A percentile compares a stretch with the other conserved stretches of the same genome.
phyloP scores from a whole-genome alignment of 1,140 invertebrate species.

The Trialeurodes vaporariorum region DNA sequence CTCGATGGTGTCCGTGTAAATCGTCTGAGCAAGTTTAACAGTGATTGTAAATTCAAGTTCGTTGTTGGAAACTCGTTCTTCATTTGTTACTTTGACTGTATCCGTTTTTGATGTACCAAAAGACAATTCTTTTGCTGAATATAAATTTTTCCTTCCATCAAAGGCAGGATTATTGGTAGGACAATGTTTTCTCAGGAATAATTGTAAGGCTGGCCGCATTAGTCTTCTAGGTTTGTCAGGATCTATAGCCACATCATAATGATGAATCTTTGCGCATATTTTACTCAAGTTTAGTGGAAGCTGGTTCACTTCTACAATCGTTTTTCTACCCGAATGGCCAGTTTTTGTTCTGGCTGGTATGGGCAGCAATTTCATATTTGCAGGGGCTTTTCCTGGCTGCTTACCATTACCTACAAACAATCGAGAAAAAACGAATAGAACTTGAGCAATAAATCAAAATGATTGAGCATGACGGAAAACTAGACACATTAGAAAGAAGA shows the following conservation, averaged over 20 bases:
- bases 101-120: slow-evolving; percentile 17
- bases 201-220: slow-evolving; percentile 30
- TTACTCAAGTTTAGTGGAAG: slow-evolving; percentile 39
- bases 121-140: slow-evolving; percentile 33
- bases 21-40: slow-evolving; percentile 40
- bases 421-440: too few relatives aligned
- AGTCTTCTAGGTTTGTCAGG: slow-evolving; percentile 40
- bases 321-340: slow-evolving; percentile 36
- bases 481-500: too few relatives aligned
- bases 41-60: slow-evolving; percentile 42
- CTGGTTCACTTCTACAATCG: slow-evolving; percentile 44
- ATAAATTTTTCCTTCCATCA: slow-evolving; percentile 59
- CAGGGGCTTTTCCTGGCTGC: too few relatives aligned
- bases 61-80: slow-evolving; percentile 32
- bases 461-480: too few relatives aligned
- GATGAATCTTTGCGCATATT: slow-evolving; percentile 32
- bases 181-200: slow-evolving; percentile 28
- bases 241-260: slow-evolving; percentile 41
- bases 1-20: slow-evolving; percentile 37
- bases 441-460: too few relatives aligned
- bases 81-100: slow-evolving; percentile 24
- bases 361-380: neutral
- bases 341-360: slow-evolving; percentile 10
- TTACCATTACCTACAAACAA: too few relatives aligned
- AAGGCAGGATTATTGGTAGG: slow-evolving; percentile 43